phyloP scores from a whole-genome alignment of 2,888 invertebrate species.

The Darwinula stevensoni region DNA sequence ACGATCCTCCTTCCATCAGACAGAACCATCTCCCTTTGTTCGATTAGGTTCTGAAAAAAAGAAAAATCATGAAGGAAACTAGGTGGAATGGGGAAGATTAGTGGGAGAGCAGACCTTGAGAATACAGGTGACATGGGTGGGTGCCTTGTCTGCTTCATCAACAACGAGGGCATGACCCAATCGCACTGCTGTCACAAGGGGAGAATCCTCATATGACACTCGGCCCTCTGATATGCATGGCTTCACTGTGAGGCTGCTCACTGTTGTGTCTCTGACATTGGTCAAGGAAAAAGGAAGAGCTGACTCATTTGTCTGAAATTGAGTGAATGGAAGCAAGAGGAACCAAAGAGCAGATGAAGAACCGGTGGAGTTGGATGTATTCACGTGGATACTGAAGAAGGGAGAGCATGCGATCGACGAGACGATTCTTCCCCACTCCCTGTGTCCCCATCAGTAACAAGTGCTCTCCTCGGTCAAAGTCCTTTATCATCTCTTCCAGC shows the following conservation, averaged over 20 bases:
- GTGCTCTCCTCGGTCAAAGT: conserved; percentile 68
- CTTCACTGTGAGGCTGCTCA: conserved; percentile 68
- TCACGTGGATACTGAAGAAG: conserved; percentile 66
- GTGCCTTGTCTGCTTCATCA: conserved; percentile 93
- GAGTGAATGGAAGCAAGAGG: no score
- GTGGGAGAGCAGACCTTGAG: conserved; percentile 29
- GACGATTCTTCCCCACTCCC: conserved; percentile 78
- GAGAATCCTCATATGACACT: conserved; percentile 74
- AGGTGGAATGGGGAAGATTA: not conserved
- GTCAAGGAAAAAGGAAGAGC: conserved; percentile 4
- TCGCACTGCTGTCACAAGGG: conserved; percentile 67
- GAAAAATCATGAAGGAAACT: not conserved
- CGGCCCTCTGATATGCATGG: conserved; percentile 66
- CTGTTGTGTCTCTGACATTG: conserved; percentile 49
- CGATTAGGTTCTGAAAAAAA: conserved; percentile 38
- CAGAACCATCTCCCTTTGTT: conserved; percentile 77
- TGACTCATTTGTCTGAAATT: no score
- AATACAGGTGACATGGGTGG: conserved; percentile 85
- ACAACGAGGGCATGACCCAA: conserved; percentile 66
- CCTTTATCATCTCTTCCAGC: conserved; percentile 60
- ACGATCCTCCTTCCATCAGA: conserved; percentile 78
- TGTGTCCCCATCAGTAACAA: conserved; percentile 86
- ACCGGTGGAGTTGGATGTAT: conserved; percentile 61
- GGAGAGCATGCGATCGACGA: conserved; percentile 64
- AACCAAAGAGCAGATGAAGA: not conserved